Evolutionary conservation across 2,113 vertebrate genomes (phyloP).

Genomic region (Monarcha castaneiventris): DNA sequence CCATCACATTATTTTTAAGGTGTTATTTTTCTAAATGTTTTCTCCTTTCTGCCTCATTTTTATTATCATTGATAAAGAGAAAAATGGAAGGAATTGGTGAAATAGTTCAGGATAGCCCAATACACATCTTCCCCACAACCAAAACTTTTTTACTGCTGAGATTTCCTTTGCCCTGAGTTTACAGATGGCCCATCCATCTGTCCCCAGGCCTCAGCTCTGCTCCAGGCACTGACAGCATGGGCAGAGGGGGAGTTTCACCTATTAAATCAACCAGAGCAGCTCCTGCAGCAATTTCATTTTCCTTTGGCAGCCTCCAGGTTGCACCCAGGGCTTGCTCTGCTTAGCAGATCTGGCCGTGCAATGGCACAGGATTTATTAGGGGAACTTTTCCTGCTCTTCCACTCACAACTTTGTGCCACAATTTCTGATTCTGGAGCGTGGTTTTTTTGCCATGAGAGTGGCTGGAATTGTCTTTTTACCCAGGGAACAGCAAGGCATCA

Average conservation of each 20-base stretch:
- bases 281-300: not conserved
- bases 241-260: not conserved
- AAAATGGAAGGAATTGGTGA: not conserved
- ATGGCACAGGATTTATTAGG: not conserved
- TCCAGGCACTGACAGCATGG: not conserved
- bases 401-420: not conserved
- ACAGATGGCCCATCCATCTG: not conserved
- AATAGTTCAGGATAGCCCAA: not conserved
- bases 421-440: not conserved
- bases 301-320: not conserved
- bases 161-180: not conserved
- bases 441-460: not conserved
- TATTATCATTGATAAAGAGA: not conserved
- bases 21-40: not conserved
- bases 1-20: not conserved
- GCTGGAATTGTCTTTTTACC: not conserved
- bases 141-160: not conserved
- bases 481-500: not conserved
- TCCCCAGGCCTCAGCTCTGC: not conserved
- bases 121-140: rapidly evolving
- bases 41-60: not conserved
- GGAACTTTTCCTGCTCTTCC: not conserved
- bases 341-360: not conserved
- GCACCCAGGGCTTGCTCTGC: not conserved
- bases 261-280: not conserved